phyloP scores from a whole-genome alignment of 2,888 invertebrate species.

The Melanostoma mellinum region DNA sequence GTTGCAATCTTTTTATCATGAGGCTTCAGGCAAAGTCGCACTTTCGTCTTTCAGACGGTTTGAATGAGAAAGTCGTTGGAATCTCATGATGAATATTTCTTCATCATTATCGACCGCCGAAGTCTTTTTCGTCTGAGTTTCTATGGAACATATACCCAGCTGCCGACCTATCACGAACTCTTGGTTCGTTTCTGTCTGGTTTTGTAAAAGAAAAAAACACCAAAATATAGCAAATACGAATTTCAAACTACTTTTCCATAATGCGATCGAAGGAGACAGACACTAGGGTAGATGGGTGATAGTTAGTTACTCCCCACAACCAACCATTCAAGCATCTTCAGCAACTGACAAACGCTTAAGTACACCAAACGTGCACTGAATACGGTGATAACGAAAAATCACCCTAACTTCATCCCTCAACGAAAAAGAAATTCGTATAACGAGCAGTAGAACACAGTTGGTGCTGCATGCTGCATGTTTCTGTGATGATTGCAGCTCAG shows the following conservation, averaged over 20 bases:
- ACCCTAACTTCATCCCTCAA: not conserved
- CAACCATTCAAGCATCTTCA: conserved; percentile 62
- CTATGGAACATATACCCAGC: not conserved
- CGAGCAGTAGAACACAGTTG: conserved; percentile 62
- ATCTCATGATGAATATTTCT: conserved; percentile 58
- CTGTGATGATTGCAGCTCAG: conserved; percentile 62
- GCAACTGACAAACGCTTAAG: conserved; percentile 70
- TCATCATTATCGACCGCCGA: conserved; percentile 54
- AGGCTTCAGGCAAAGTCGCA: conserved; percentile 64
- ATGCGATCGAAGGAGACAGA: conserved; percentile 49
- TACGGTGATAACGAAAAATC: conserved; percentile 62
- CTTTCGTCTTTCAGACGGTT: conserved; percentile 46
- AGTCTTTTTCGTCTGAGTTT: conserved; percentile 13
- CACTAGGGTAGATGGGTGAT: not conserved
- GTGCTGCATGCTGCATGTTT: conserved; percentile 34
- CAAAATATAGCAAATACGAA: conserved; percentile 53
- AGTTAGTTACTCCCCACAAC: conserved; percentile 10
- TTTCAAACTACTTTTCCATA: conserved; percentile 59
- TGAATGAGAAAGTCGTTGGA: conserved; percentile 45
- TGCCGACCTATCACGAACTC: conserved; percentile 59
- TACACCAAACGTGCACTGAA: conserved; percentile 69
- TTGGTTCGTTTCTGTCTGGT: conserved; percentile 57
- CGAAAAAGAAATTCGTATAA: conserved; percentile 30
- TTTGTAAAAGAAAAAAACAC: conserved; percentile 17
- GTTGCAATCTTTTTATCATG: conserved; percentile 58